Evolutionary conservation across 2,113 vertebrate species (phyloP).

Genomic region (Thamnaconus septentrionalis): DNA sequence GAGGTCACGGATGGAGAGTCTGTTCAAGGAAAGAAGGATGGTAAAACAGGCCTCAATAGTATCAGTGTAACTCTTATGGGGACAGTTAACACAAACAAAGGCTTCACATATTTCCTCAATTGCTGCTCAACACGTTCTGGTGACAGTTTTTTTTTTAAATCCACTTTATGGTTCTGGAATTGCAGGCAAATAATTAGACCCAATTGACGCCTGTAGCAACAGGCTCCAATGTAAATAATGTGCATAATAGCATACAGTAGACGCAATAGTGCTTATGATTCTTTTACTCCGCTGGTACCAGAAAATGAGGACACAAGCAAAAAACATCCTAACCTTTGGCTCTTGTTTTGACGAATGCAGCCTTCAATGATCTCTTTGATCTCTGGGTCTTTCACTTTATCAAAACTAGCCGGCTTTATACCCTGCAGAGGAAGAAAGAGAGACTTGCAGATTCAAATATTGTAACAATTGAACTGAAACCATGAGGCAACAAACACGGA

Average conservation of each 20-base stretch:
- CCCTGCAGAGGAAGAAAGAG: constrained; percentile 72
- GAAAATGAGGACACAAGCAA: constrained; percentile 1
- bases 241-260: too few relatives aligned
- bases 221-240: too few relatives aligned
- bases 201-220: too few relatives aligned
- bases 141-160: background rate
- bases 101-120: too few relatives aligned
- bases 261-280: too few relatives aligned
- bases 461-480: background rate
- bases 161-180: too few relatives aligned
- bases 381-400: constrained; percentile 92
- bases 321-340: constrained; percentile 80
- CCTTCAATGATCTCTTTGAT: constrained; percentile 95
- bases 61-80: too few relatives aligned
- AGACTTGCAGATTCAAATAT: background rate
- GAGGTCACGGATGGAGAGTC: constrained; percentile 88
- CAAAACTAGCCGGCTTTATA: constrained; percentile 93
- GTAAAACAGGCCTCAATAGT: background rate
- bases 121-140: too few relatives aligned
- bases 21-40: constrained; percentile 21
- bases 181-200: too few relatives aligned
- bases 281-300: background rate
- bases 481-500: background rate
- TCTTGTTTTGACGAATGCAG: constrained; percentile 91
- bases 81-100: too few relatives aligned